Evolutionary conservation across 2,113 vertebrate genomes (phyloP).

Genomic region (Pygathrix nemaeus): DNA sequence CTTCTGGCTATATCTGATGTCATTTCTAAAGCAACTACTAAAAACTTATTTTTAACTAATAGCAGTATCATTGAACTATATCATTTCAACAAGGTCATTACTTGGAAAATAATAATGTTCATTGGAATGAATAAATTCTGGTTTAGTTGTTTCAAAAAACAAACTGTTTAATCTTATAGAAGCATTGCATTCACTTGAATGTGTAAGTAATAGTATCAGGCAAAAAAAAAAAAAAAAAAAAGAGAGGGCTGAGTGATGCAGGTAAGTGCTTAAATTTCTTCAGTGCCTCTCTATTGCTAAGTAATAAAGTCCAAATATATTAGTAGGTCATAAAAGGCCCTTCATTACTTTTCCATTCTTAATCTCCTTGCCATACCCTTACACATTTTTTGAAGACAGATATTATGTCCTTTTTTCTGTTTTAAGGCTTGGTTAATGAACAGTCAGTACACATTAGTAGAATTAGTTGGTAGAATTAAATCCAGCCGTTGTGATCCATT

Average conservation of each 20-base stretch:
- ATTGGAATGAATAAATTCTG: not conserved
- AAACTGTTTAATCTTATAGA: not conserved
- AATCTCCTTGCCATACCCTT: not conserved
- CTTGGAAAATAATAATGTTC: not conserved
- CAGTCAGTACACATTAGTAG: constrained; percentile 18
- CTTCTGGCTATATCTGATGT: not conserved
- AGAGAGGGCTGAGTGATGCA: not conserved
- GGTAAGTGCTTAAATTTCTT: not conserved
- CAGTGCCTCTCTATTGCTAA: not conserved
- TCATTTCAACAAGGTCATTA: not conserved
- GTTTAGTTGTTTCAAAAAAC: not conserved
- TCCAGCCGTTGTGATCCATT: constrained; percentile 32
- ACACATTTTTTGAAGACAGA: not conserved
- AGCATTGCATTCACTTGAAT: not conserved
- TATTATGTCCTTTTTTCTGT: not conserved
- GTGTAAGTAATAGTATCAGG: not conserved
- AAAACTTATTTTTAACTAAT: not conserved
- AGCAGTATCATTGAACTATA: not conserved
- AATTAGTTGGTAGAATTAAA: constrained; percentile 52
- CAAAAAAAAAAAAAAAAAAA: not conserved
- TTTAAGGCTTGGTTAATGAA: constrained; percentile 48
- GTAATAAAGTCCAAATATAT: not conserved
- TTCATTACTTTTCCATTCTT: not conserved
- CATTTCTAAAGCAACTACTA: not conserved
- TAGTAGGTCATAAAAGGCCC: not conserved